These are phyloP conservation scores for Acropora tenuis DNA, from an alignment of 64 coral and sea anemone genomes.

Conservation along the genomic window DNA sequence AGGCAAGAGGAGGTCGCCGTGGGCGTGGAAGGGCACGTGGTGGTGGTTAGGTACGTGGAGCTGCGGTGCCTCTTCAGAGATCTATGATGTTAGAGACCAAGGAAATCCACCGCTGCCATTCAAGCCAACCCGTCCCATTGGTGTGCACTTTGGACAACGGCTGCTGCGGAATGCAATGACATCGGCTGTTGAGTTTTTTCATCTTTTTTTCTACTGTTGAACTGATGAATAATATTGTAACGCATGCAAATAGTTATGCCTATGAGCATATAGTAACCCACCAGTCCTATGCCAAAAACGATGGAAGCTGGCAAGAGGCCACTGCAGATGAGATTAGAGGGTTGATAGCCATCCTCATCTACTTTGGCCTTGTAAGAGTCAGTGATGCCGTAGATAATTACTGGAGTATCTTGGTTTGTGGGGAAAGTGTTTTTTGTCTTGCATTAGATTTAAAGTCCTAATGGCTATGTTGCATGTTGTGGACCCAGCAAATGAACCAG, in stretches of 20 bases:
- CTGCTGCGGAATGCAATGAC: neutral
- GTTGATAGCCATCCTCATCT: conserved; percentile 56
- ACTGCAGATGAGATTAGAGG: conserved; percentile 46
- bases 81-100: conserved; percentile 19
- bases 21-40: neutral
- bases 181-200: conserved; percentile 12
- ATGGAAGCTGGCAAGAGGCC: conserved; percentile 69
- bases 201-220: conserved; percentile 19
- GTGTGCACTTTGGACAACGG: neutral
- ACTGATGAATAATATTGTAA: neutral
- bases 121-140: neutral
- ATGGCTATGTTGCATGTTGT: conserved; percentile 17
- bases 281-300: neutral
- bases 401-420: conserved; percentile 33
- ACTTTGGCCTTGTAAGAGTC: conserved; percentile 68
- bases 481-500: neutral
- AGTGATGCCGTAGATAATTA: neutral
- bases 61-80: neutral
- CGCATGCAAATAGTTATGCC: conserved; percentile 15
- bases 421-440: neutral
- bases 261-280: neutral
- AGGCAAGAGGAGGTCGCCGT: neutral
- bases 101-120: neutral
- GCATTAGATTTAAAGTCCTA: conserved; percentile 28
- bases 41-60: neutral